Evolutionary conservation across 1,140 invertebrate species (phyloP), one percentile per base, ranked within the genome.

Genomic region (Mycetomoellerius zeteki): DNA sequence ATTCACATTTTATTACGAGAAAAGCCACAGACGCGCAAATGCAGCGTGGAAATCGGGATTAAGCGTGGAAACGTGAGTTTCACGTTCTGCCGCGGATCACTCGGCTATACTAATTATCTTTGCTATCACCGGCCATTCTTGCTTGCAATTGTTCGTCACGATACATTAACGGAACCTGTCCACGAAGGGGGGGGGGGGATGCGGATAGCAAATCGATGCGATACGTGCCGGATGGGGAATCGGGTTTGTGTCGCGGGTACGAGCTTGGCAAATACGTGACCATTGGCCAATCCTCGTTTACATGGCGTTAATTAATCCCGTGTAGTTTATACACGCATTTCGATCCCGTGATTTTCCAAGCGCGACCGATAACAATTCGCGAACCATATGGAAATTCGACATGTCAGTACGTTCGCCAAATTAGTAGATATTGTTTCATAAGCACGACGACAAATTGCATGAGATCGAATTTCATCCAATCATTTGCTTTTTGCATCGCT

Each of bases 221-320:
- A 7, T 73, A 82, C 67, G 69, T 50, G 72, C 47, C 56, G 33
- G 16, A 33, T 33, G 65, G 33, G 37, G 64, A 54, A 76, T 73
- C 27, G 50, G n/a, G 54, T 54, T 54, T 60, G 33, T n/a, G 16
- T 3, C 16, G 62, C 54, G 52, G 50, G 33, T 27, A 30, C 21
- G 58, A 60, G 64, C 37, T 58, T 14, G 12, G 62, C 16, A 73
- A 87, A 84, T 89, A 87, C 72, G 88, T 67, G 84, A 87, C 58
- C 67, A 43, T 58, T 37, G 43, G 50, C 69, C 54, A 24, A 21
- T 76, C 30, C 67, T 77, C 72, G 72, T 90, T 86, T 77, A 60
- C 54, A 64, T 21, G 75, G 19, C 60, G 76, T 90, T 90, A 89
- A 89, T 89, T 89, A 81, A 87, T 90, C 58, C 60, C 65, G 33